Base-by-base conservation (phyloP, 2,888 invertebrate species). In the Drosophila suboccidentalis region DNA sequence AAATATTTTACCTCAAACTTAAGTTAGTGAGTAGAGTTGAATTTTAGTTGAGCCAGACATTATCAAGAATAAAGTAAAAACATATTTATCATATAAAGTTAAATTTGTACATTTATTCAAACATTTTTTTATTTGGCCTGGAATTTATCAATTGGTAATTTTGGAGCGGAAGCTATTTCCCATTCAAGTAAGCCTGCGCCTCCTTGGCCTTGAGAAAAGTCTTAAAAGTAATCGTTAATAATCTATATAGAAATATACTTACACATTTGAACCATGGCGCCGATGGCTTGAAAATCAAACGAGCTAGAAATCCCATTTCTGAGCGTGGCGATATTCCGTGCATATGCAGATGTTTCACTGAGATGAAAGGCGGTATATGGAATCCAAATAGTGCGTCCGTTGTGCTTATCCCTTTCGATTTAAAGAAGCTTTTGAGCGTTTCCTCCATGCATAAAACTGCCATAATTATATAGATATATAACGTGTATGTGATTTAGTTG, bases 361-460 rank as follows among this genome's bases (percentile, higher is more conserved):
- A 95, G 66, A 96, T 95, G 92, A 98, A 98, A 0, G 98, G 98
- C 0, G 98, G 98, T 96, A 97, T 96, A 91, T 98, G 98, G 90
- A 97, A 98, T 0, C 98, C 98, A 46, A 95, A 93, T 51, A 95
- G 93, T 15, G 94, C 93, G 63, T 94, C 94, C 0, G 92, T 89
- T 0, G 91, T 50, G 0, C 92, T 80, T 0, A 94, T 92, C n/a
- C 94, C 94, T 71, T 94, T 93, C n/a, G 94, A 93, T 0, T 83
- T 70, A 1, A 95, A 80, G 22, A 94, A 83, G 1, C 93, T 91
- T 50, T 93, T 93, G 0, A 94, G 90, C 0, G 93, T 93, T 0
- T 92, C 85, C 4, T 96, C 93, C 94, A 98, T 94, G 85, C 94
- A 95, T 47, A 17, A 0, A 13, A 58, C 58, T 58, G 34, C n/a